Percentiles rank a stretch among this genome's conserved stretches.
These are phyloP conservation scores for Acleris cristana DNA, from an alignment of 2,888 invertebrate species.

Conservation along the genomic window DNA sequence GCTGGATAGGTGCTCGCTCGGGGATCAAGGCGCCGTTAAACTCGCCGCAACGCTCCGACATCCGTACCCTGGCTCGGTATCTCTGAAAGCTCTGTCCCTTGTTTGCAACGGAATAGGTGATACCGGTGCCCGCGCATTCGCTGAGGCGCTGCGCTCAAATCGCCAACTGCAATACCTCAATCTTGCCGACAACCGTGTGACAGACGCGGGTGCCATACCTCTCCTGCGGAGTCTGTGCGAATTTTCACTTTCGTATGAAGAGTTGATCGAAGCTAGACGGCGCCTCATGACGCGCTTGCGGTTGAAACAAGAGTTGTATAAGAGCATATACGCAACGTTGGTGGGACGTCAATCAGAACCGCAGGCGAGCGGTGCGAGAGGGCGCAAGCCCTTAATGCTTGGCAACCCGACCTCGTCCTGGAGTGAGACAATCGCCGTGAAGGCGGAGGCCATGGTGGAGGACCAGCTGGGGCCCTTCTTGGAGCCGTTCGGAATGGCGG, in stretches of 20 bases:
- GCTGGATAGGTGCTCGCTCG: constrained; percentile 47
- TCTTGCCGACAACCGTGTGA: constrained; percentile 47
- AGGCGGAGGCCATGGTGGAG: constrained; percentile 39
- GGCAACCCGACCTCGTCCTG: background rate
- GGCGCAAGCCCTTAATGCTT: constrained; percentile 26
- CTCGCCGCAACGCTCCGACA: constrained; percentile 43
- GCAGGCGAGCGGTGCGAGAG: constrained; percentile 9
- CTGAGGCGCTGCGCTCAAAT: constrained; percentile 46
- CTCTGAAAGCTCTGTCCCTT: constrained; percentile 40
- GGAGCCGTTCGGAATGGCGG: constrained; percentile 44
- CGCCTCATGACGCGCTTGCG: constrained; percentile 41
- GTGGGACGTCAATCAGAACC: constrained; percentile 1
- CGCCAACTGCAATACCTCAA: constrained; percentile 48
- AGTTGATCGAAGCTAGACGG: constrained; percentile 40
- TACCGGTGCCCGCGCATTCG: constrained; percentile 45
- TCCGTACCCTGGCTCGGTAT: constrained; percentile 42
- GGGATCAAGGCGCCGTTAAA: constrained; percentile 42
- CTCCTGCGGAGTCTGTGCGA: constrained; percentile 42
- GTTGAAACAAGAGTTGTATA: constrained; percentile 32
- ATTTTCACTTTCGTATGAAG: constrained; percentile 44
- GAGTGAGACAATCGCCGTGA: constrained; percentile 9
- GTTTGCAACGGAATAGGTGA: constrained; percentile 45
- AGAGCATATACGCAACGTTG: constrained; percentile 23
- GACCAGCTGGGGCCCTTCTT: constrained; percentile 38
- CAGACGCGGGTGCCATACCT: constrained; percentile 43